phyloP scores from a whole-genome alignment of 2,888 invertebrate genomes.

The Chrysolina oricalcia region DNA sequence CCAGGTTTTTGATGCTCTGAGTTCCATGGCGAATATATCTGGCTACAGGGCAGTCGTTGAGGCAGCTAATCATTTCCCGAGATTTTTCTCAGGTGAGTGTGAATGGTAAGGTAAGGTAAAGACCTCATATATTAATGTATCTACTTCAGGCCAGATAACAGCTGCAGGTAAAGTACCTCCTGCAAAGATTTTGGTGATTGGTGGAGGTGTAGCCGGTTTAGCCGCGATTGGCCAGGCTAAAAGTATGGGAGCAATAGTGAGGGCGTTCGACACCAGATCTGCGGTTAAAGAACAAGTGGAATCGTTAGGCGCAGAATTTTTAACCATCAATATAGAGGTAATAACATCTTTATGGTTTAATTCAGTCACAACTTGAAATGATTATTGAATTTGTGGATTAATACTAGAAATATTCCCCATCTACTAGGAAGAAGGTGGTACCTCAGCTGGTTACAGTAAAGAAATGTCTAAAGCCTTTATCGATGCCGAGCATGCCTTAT shows the following conservation, averaged over 20 bases:
- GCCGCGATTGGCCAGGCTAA: slow-evolving; percentile 90
- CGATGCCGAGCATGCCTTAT: slow-evolving; percentile 88
- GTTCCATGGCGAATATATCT: slow-evolving; percentile 93
- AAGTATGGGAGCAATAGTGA: slow-evolving; percentile 91
- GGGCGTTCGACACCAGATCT: slow-evolving; percentile 90
- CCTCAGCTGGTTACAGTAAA: slow-evolving; percentile 87
- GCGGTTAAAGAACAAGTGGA: slow-evolving; percentile 90
- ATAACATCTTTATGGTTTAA: not conserved
- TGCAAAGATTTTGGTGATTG: slow-evolving; percentile 89
- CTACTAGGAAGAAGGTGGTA: slow-evolving; percentile 80
- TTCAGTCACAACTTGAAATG: no score
- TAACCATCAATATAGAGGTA: slow-evolving; percentile 85
- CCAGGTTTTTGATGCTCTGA: slow-evolving; percentile 91
- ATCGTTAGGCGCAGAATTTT: slow-evolving; percentile 90
- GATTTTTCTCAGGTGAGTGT: slow-evolving; percentile 86
- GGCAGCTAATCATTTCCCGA: slow-evolving; percentile 91
- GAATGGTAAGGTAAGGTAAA: not conserved
- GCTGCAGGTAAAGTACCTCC: slow-evolving; percentile 93
- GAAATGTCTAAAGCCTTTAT: slow-evolving; percentile 91
- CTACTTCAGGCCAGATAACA: slow-evolving; percentile 85
- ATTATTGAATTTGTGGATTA: no score
- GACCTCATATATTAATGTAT: not conserved
- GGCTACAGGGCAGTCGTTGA: slow-evolving; percentile 92
- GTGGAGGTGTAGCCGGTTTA: slow-evolving; percentile 92
- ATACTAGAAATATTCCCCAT: no score